Evolutionary conservation across 2,888 invertebrate genomes (phyloP), one percentile per base, ranked within the genome.

Genomic region (Yponomeuta sedellus): DNA sequence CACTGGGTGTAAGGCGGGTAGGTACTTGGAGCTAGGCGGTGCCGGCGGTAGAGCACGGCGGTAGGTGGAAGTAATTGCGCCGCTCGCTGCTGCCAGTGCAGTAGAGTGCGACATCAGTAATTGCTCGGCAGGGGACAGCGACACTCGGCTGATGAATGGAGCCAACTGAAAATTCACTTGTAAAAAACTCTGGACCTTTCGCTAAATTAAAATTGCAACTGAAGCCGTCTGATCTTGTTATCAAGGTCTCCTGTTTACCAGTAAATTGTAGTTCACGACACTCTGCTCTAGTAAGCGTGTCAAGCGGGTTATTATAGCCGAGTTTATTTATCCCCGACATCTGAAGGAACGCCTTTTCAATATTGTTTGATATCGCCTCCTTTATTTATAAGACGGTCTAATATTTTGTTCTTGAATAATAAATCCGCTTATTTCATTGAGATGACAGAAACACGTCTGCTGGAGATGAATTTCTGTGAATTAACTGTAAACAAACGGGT

Each of bases 81-180:
- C 34, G 62, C 76, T 74, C 75, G 75, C 77, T 52, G 44, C 44
- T 52, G 76, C 74, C 75, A 74, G 77, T 76, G 81, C 84, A 85
- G 76, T 77, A 76, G 80, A 81, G 80, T 86, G 85, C 79, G 80
- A 87, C 86, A 86, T 86, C 86, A 83, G 85, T 88, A 88, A 88
- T 88, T 88, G 86, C 83, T 82, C 79, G 79, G 77, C 79, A 77
- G 77, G 79, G 80, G 79, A 80, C 82, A 82, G 78, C 80, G 86
- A 82, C 86, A 82, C 78, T 78, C 75, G 80, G 78, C 84, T 87
- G 87, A 87, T 88, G 85, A 86, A 88, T 87, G 84, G 86, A 81
- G 44, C 44, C 44, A 52, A 72, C 79, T 74, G 75, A 81, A 82
- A 83, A 83, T 81, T 76, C 76, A 74, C 78, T 75, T 79, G 74